Evolutionary conservation across 2,113 vertebrate species (phyloP), one percentile per base, ranked within the genome.

Genomic region (Aegithalos caudatus): DNA sequence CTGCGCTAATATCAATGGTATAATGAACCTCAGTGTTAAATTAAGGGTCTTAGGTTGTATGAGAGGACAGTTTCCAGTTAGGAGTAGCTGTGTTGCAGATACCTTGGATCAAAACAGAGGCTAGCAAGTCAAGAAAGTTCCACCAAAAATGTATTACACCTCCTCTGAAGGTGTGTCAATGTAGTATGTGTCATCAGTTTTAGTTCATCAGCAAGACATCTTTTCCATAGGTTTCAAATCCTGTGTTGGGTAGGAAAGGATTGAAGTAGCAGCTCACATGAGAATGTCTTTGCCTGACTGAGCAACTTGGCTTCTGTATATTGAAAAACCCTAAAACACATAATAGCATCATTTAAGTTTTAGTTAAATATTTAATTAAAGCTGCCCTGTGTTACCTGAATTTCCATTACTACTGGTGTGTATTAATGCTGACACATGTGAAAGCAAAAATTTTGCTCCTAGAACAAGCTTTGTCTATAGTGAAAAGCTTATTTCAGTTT

Each of bases 301-400:
- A 84, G 19, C 13, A 54, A 9, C 20, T 78, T 73, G 33, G 45
- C 9, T 45, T 38, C 21, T 23, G 3, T 40, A 3, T 37, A 69
- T 50, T 24, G 23, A 31, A 62, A 78, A 76, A 16, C 3, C 1
- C 4, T 44, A 19, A 50, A 29, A 27, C 17, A 5, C 5, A 37
- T 18, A 20, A n/a, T 65, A 70, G 6, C 31, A 37, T 29, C 8
- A 7, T 7, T 76, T 77, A 11, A 7, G 4, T 76, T 40, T 80
- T 69, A 80, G 44, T 71, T 12, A 60, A 37, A 56, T 51, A 58
- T 13, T 10, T 16, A 86, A 40, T 37, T 62, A 67, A 71, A 66
- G 14, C 12, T 62, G 21, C 6, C 7, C 2, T 4, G 0, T 3
- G 0, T 74, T 40, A 71, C 44, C 33, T 66, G 20, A 67, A 79